A percentile compares a stretch with the other conserved stretches of the same genome.
These are phyloP conservation scores for Empidonax alnorum DNA, from an alignment of 2,113 vertebrate species.

Conservation along the genomic window DNA sequence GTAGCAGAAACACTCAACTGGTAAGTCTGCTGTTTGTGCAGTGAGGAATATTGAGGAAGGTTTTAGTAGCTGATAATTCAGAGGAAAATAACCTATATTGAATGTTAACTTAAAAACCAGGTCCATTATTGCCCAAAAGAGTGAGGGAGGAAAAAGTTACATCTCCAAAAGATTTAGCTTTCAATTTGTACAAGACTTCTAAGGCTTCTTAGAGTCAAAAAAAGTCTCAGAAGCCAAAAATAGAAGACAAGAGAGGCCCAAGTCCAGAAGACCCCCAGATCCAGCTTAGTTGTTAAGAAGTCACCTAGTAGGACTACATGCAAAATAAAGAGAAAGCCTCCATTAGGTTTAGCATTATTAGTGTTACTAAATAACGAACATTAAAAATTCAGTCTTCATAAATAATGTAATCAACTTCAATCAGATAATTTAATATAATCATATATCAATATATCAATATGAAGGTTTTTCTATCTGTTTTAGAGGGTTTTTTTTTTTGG, in stretches of 20 bases:
- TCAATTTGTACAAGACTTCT: background rate
- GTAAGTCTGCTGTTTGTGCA: background rate
- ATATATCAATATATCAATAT: background rate
- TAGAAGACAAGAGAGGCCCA: background rate
- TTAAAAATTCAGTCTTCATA: background rate
- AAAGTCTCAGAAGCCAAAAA: background rate
- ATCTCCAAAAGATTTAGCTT: background rate
- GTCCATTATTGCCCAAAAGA: background rate
- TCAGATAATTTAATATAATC: background rate
- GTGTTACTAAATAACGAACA: background rate
- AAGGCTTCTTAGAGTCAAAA: background rate
- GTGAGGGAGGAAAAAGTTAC: background rate
- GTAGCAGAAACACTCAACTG: background rate
- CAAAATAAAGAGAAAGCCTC: background rate
- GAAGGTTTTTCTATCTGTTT: background rate
- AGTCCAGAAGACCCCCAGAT: background rate
- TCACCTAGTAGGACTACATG: background rate
- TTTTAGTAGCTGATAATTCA: background rate
- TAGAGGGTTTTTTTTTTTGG: background rate
- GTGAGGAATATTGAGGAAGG: background rate
- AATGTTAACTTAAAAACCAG: background rate
- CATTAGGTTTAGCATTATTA: background rate
- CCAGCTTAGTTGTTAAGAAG: background rate
- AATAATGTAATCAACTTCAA: background rate
- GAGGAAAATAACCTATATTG: background rate